Evolutionary conservation across 2,797 vertebrate genomes (phyloP), one percentile per base, ranked within the genome.

Genomic region (Linurgus olivaceus): DNA sequence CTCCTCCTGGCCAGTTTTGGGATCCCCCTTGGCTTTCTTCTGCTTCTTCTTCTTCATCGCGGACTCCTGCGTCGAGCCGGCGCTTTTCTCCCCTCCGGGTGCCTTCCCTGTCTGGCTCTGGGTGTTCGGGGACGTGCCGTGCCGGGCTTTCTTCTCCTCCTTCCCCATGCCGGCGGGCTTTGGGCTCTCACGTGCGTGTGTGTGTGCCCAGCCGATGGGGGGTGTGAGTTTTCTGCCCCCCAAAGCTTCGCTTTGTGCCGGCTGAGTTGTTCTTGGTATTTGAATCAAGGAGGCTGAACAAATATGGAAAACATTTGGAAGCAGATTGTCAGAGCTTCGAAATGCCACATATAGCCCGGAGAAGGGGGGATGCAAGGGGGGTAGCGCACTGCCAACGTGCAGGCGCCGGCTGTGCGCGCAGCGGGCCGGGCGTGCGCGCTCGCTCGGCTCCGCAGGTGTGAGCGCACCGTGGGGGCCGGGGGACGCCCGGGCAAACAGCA

Each of bases 261-360:
- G 95, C 97, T 55, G 97, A 94, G 91, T 95, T 90, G 88, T 89
- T 97, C 96, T 97, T 87, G 98, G 98, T 98, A 98, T 98, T 98
- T 97, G 97, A 98, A 98, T 97, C 98, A 95, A 97, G 98, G 96
- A 98, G 98, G 96, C 98, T 99, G 99, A 98, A 99, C 99, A 99
- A 99, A 99, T 99, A 99, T 99, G 99, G 99, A 99, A 99, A 99
- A 98, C 98, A 98, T 99, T 99, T 98, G 98, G 98, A 98, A 98
- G 98, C 96, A 91, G 98, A 98, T 98, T 98, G 97, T 97, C 95
- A 38, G 97, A 97, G 98, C 92, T 98, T 97, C 97, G 93, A 96
- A 96, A 98, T 98, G 98, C 99, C 99, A 98, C 98, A 98, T 98
- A 98, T 98, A 98, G 98, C 98, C 97, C 94, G 94, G 93, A 50